Percentiles rank a stretch among this genome's conserved stretches.
These are phyloP conservation scores for Vannuccia rotundouncinata DNA, from an alignment of 2,888 invertebrate genomes.

Conservation along the genomic window DNA sequence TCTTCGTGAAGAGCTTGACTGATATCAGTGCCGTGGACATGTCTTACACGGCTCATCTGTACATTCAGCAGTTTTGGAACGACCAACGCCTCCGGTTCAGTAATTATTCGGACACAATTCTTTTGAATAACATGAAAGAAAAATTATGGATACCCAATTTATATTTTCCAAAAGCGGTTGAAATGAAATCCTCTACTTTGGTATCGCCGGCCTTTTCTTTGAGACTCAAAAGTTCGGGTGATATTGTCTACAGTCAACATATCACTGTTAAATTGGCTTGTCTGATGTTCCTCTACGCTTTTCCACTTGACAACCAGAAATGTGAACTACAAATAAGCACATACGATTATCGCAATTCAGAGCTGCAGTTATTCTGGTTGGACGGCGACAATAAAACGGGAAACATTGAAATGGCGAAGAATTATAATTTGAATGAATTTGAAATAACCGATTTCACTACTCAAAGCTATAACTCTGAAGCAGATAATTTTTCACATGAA, in stretches of 20 bases:
- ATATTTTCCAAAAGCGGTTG: conserved; percentile 36
- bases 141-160: conserved; percentile 39
- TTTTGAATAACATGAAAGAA: conserved; percentile 35
- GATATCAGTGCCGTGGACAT: conserved; percentile 36
- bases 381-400: background rate
- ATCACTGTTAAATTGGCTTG: conserved; percentile 34
- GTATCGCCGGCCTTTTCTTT: conserved; percentile 31
- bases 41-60: conserved; percentile 35
- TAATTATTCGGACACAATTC: conserved; percentile 13
- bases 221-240: conserved; percentile 32
- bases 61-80: conserved; percentile 34
- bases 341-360: conserved; percentile 31
- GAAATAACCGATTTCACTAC: background rate
- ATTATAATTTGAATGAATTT: conserved; percentile 35
- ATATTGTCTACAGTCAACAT: conserved; percentile 34
- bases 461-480: background rate
- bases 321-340: conserved; percentile 36
- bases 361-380: conserved; percentile 36
- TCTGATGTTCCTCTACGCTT: conserved; percentile 37
- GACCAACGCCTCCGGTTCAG: conserved; percentile 26
- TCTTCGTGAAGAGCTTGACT: conserved; percentile 30
- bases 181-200: background rate
- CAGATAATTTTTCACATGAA: conserved; percentile 19
- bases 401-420: conserved; percentile 21
- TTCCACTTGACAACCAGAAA: conserved; percentile 39